phyloP scores from a whole-genome alignment of 1,140 invertebrate species.

The Nasonia giraulti region DNA sequence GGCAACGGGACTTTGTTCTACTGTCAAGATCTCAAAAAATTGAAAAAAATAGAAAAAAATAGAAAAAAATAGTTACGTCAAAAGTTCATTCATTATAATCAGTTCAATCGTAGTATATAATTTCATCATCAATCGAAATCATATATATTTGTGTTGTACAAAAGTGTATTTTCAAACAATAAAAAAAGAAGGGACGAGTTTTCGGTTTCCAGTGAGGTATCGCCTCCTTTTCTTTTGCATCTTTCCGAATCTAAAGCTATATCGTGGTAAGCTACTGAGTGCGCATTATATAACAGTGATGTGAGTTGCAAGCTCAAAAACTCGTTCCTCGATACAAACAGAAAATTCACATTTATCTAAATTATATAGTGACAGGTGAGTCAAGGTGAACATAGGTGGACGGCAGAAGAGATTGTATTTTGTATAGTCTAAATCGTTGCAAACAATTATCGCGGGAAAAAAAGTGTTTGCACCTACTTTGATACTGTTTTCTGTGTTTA shows the following conservation, averaged over 20 bases:
- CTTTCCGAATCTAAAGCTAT: neutral
- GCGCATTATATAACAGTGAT: neutral
- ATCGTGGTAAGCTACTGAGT: neutral
- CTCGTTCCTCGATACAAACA: constrained; percentile 22
- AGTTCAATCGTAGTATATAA: neutral
- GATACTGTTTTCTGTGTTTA: constrained; percentile 58
- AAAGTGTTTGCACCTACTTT: constrained; percentile 61
- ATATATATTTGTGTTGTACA: neutral
- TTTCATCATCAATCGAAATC: neutral
- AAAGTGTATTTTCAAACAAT: neutral
- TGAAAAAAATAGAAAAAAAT: neutral
- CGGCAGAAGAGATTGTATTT: constrained; percentile 46
- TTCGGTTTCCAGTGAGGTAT: neutral
- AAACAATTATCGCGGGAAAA: constrained; percentile 43
- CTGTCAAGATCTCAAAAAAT: neutral
- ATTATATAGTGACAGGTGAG: constrained; percentile 35
- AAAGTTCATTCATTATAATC: neutral
- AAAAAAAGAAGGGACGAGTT: neutral
- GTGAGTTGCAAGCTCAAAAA: constrained; percentile 7
- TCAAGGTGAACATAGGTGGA: constrained; percentile 47
- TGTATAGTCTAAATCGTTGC: constrained; percentile 51
- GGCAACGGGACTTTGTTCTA: neutral
- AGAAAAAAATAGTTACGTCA: neutral
- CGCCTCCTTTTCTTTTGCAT: neutral
- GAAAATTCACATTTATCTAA: constrained; percentile 43